Conservation (phyloP, 2,888 invertebrate species). For the Cryptocephalus primarius region DNA sequence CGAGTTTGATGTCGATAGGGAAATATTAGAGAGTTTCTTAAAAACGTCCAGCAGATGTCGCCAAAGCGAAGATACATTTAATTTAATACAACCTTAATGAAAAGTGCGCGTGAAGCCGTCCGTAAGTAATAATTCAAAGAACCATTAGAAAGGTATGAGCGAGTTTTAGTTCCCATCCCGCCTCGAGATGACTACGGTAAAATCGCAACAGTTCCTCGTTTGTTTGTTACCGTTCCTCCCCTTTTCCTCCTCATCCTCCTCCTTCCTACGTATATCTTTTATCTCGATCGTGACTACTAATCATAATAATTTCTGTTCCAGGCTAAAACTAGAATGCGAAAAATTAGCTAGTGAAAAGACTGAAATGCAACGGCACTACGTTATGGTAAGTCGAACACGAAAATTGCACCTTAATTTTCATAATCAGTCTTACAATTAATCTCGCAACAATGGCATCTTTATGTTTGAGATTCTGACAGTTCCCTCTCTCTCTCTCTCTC, state of each 20-base stretch:
- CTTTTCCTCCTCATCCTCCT: too few species aligned
- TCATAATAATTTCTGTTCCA: constrained; percentile 38
- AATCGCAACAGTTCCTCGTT: background rate
- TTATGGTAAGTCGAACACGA: constrained; percentile 57
- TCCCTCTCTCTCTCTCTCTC: background rate
- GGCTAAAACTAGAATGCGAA: constrained; percentile 76
- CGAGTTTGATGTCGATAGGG: too few species aligned
- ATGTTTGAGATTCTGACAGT: constrained; percentile 1
- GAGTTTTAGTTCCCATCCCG: too few species aligned
- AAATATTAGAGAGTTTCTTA: too few species aligned
- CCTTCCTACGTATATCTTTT: background rate
- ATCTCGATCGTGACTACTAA: constrained; percentile 2
- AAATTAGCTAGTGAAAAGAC: constrained; percentile 79
- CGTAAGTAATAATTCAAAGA: too few species aligned
- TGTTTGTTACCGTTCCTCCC: background rate
- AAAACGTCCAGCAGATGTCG: too few species aligned
- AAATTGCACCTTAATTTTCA: constrained; percentile 12
- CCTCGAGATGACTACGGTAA: too few species aligned
- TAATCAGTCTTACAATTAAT: constrained; percentile 7
- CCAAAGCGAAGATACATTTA: too few species aligned
- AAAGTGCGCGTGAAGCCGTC: too few species aligned
- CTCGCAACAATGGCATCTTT: constrained; percentile 14
- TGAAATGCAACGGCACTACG: constrained; percentile 80
- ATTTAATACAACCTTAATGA: too few species aligned
- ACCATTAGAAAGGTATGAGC: too few species aligned